Conservation (phyloP, 1,140 invertebrate genomes). For the Lasaia peninsularis region DNA sequence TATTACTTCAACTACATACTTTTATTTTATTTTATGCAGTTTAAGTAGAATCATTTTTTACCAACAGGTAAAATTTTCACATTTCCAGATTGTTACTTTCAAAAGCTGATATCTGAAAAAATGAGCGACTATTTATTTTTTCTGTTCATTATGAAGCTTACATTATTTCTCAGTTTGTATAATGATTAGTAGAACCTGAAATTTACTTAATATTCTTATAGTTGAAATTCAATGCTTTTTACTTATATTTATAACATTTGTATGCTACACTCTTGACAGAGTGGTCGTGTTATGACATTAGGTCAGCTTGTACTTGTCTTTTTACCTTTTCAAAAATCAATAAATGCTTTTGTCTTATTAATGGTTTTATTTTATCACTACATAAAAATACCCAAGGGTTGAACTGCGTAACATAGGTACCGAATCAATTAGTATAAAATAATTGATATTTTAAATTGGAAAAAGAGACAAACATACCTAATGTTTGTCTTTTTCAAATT, state of each 20-base stretch:
- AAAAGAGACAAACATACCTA: too few relatives aligned
- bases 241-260: conserved; percentile 12
- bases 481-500: too few relatives aligned
- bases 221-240: conserved; percentile 8
- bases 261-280: conserved; percentile 13
- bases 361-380: conserved; percentile 12
- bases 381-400: conserved; percentile 14
- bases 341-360: conserved; percentile 9
- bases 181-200: conserved; percentile 9
- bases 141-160: conserved; percentile 15
- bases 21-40: conserved; percentile 15
- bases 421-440: conserved; percentile 8
- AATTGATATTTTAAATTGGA: too few relatives aligned
- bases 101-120: conserved; percentile 14
- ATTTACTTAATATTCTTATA: conserved; percentile 12
- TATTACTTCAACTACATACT: conserved; percentile 16
- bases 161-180: conserved; percentile 14
- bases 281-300: conserved; percentile 10
- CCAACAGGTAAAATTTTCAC: conserved; percentile 16
- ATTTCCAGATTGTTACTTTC: conserved; percentile 6
- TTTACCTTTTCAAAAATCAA: conserved; percentile 13
- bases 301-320: conserved; percentile 12
- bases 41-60: conserved; percentile 1
- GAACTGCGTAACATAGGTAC: conserved; percentile 10
- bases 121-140: conserved; percentile 14